Evolutionary conservation across 2,113 vertebrate genomes (phyloP), one percentile per base, ranked within the genome.

Genomic region (Pangasianodon hypophthalmus): DNA sequence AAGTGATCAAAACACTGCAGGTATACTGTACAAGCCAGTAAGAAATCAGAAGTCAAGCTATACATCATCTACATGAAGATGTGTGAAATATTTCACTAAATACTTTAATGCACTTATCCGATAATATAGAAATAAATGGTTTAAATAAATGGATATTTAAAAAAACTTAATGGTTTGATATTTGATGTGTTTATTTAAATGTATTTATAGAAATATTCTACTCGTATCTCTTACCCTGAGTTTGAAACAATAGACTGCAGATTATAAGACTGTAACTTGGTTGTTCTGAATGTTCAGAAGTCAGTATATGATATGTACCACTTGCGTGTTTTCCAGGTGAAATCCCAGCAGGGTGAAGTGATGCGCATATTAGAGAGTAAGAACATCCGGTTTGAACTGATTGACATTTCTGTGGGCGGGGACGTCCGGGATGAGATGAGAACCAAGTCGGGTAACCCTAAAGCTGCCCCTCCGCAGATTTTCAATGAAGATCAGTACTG

Each of bases 401-500:
- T 99, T 91, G 98, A 99, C 91, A 98, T 99, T 94, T 97, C 98
- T 13, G 95, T 97, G 94, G 97, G 97, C 52, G 96, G 96, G 0
- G 95, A 96, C 88, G 93, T 99, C 0, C 96, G 97, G 87, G 96
- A 97, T 21, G 97, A 99, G 92, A 99, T 99, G 98, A 97, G 98
- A 86, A 93, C 91, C 8, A 97, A 97, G 95, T 96, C 97, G 0
- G 97, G 97, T 18, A 97, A 98, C 93, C 97, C 98, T 71, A 94
- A 95, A 11, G 98, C 98, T 1, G 96, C 96, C 87, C 98, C 98
- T 0, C 98, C 98, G 6, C 98, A 99, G 95, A 97, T 99, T 0
- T 98, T 98, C 95, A 98, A 98, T 0, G 97, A 97, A 4, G 97
- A 99, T 93, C 94, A 97, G 46, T 99, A 99, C 94, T 98, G 98